Evolutionary conservation across 2,113 vertebrate species (phyloP), one percentile per base, ranked within the genome.

Genomic region (Ibidorhyncha struthersii): DNA sequence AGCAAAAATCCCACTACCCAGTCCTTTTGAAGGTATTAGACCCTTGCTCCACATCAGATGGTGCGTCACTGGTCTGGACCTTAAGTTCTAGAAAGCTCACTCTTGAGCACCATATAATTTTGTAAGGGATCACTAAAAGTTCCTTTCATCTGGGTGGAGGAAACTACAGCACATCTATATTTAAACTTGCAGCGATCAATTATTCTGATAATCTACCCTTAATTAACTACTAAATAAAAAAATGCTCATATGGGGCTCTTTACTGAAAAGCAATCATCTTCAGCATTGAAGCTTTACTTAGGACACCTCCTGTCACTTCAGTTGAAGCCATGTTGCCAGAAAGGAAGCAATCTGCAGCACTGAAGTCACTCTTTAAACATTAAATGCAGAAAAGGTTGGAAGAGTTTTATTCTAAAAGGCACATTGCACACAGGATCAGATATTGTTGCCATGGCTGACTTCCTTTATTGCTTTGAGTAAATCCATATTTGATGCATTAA

Each of bases 401-500:
- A 27, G 38, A 85, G 52, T 89, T 93, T 92, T 89, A 30, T 89
- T 93, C 81, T 67, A 82, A 89, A 78, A 93, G 63, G 59, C 4
- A 12, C 53, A 59, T 2, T 67, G 86, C 74, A 90, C 82, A 88
- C 63, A 90, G 34, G 59, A 95, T 93, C 93, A 96, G 93, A 94
- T 93, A 90, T 8, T 87, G 94, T 88, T 94, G 84, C 91, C 82
- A 91, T 85, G 87, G 82, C 41, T 93, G 74, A 77, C 91, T 96
- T 95, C 89, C 87, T 94, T 91, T 95, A 96, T 88, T 70, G 78
- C 95, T 95, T 82, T 86, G 78, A 96, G 87, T 83, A 90, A 93
- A 96, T 96, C 91, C 84, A 95, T 90, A 93, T 67, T 94, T 74
- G 94, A 91, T 94, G 59, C 93, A 96, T 94, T 93, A 97, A 90